A percentile compares a stretch with the other conserved stretches of the same genome.
Evolutionary conservation across 2,888 invertebrate species (phyloP).

Genomic region (Erebia palarica): DNA sequence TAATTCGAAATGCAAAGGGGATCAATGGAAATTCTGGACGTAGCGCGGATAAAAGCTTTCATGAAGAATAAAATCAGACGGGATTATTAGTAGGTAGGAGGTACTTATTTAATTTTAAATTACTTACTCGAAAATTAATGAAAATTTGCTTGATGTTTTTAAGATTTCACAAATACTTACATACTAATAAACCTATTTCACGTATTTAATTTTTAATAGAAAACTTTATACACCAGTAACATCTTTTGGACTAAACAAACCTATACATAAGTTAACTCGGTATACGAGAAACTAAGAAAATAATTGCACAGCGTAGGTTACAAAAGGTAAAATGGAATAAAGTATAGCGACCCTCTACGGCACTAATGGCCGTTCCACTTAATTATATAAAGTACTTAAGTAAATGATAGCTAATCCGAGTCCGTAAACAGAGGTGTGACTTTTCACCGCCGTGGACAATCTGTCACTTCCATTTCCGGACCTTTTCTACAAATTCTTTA

Average conservation of each 20-base stretch:
- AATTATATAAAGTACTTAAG: slow-evolving; percentile 82
- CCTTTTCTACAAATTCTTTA: slow-evolving; percentile 69
- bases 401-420: slow-evolving; percentile 80
- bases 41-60: slow-evolving; percentile 24
- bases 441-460: slow-evolving; percentile 78
- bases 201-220: not conserved
- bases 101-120: not conserved
- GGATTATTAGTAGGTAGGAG: slow-evolving; percentile 22
- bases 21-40: slow-evolving; percentile 50
- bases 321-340: slow-evolving; percentile 24
- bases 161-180: not conserved
- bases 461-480: slow-evolving; percentile 81
- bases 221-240: not conserved
- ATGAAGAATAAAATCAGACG: slow-evolving; percentile 14
- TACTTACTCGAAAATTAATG: not conserved
- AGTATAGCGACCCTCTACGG: slow-evolving; percentile 58
- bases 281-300: slow-evolving; percentile 15
- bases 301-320: slow-evolving; percentile 23
- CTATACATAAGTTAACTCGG: slow-evolving; percentile 1
- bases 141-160: not conserved
- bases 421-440: slow-evolving; percentile 81
- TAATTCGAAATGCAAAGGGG: slow-evolving; percentile 72
- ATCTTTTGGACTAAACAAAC: not conserved
- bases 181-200: not conserved
- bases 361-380: slow-evolving; percentile 73